Evolutionary conservation across 2,113 vertebrate genomes (phyloP).

Genomic region (Hippolais icterina): DNA sequence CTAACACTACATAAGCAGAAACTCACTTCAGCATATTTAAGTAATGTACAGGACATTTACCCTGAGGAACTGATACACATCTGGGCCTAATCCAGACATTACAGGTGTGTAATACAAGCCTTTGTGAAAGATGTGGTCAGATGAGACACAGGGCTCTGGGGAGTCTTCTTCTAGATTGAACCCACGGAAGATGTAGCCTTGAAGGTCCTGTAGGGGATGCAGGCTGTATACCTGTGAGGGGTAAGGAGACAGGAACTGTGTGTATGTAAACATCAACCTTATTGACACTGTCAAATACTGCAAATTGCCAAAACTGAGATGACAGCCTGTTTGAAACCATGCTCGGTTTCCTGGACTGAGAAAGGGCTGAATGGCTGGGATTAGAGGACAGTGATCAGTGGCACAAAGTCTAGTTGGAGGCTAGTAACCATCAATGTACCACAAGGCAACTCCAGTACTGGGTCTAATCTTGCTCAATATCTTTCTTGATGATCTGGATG

Average conservation of each 20-base stretch:
- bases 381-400: not conserved
- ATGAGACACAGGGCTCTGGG: conserved; percentile 53
- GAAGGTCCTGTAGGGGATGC: conserved; percentile 72
- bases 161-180: conserved; percentile 60
- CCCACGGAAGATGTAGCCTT: conserved; percentile 69
- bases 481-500: not conserved
- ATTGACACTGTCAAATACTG: not conserved
- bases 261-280: not conserved
- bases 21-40: not conserved
- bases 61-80: conserved; percentile 64
- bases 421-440: not conserved
- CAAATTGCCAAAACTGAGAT: not conserved
- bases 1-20: not conserved
- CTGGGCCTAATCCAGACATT: conserved; percentile 52
- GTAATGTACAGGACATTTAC: conserved; percentile 32
- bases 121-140: conserved; percentile 66
- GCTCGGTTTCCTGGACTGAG: not conserved
- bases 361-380: not conserved
- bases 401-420: not conserved
- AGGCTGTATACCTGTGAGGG: conserved; percentile 72
- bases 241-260: not conserved
- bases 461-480: not conserved
- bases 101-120: conserved; percentile 71
- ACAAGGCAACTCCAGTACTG: not conserved
- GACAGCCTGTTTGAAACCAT: not conserved